These are phyloP conservation scores for Mercenaria mercenaria DNA, from an alignment of 1,140 invertebrate genomes.

Conservation along the genomic window DNA sequence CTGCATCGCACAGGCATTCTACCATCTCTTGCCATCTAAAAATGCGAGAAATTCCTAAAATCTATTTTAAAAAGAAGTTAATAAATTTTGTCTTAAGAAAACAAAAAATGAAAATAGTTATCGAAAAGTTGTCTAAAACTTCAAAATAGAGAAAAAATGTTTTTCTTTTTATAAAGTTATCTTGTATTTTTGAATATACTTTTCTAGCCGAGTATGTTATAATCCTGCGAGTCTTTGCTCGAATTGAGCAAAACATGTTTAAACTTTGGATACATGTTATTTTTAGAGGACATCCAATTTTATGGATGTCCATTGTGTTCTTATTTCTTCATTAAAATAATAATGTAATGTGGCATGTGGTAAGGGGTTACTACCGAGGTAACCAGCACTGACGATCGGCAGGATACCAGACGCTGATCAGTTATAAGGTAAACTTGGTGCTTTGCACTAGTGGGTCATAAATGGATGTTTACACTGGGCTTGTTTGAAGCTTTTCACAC, in stretches of 20 bases:
- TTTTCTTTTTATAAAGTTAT: too few relatives aligned
- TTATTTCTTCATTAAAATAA: background rate
- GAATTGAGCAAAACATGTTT: conserved; percentile 52
- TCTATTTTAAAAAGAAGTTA: background rate
- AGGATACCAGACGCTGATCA: conserved; percentile 6
- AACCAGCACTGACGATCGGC: conserved; percentile 39
- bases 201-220: too few relatives aligned
- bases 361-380: conserved; percentile 37
- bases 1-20: conserved; percentile 46
- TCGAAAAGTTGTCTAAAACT: too few relatives aligned
- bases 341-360: conserved; percentile 18
- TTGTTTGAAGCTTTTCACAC: conserved; percentile 37
- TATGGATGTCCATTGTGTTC: background rate
- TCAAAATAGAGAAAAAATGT: too few relatives aligned
- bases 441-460: conserved; percentile 16
- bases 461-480: background rate
- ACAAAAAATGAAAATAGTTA: too few relatives aligned
- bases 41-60: conserved; percentile 8
- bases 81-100: too few relatives aligned
- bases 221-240: conserved; percentile 48
- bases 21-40: conserved; percentile 61
- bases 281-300: background rate
- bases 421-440: conserved; percentile 44
- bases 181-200: too few relatives aligned
- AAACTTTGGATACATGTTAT: background rate